These are phyloP conservation scores for Dysdera silvatica DNA, from an alignment of 1,140 invertebrate genomes.

Conservation along the genomic window DNA sequence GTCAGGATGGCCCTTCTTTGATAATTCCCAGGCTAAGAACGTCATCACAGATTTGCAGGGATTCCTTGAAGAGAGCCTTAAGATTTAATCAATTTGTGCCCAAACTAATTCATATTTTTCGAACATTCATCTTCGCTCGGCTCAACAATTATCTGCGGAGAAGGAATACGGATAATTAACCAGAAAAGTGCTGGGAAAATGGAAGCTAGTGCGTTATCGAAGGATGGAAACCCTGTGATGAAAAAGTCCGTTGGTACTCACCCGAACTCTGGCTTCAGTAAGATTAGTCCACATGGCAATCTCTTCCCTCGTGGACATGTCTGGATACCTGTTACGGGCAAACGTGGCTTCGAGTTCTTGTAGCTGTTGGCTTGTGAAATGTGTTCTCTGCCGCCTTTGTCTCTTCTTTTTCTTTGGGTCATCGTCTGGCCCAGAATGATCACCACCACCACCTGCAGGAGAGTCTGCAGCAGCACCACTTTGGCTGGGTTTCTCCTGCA, in stretches of 20 bases:
- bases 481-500: constrained; percentile 28
- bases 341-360: constrained; percentile 89
- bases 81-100: too few relatives aligned
- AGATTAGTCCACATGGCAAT: constrained; percentile 98
- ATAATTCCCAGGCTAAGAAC: too few relatives aligned
- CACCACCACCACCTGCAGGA: constrained; percentile 6
- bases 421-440: constrained; percentile 49
- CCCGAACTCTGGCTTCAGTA: constrained; percentile 94
- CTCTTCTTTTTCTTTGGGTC: constrained; percentile 82
- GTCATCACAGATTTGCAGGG: too few relatives aligned
- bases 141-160: too few relatives aligned
- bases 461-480: constrained; percentile 26
- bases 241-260: constrained; percentile 55
- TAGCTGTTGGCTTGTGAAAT: constrained; percentile 92
- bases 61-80: too few relatives aligned
- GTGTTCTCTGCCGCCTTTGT: constrained; percentile 83
- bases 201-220: not conserved
- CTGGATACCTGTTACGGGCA: constrained; percentile 92
- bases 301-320: constrained; percentile 96
- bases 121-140: too few relatives aligned
- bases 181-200: not conserved
- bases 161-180: too few relatives aligned
- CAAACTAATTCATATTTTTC: too few relatives aligned
- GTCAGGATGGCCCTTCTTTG: too few relatives aligned
- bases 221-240: too few relatives aligned